These are phyloP conservation scores for Panthera uncia DNA, from an alignment of 2,113 vertebrate species.

Conservation along the genomic window DNA sequence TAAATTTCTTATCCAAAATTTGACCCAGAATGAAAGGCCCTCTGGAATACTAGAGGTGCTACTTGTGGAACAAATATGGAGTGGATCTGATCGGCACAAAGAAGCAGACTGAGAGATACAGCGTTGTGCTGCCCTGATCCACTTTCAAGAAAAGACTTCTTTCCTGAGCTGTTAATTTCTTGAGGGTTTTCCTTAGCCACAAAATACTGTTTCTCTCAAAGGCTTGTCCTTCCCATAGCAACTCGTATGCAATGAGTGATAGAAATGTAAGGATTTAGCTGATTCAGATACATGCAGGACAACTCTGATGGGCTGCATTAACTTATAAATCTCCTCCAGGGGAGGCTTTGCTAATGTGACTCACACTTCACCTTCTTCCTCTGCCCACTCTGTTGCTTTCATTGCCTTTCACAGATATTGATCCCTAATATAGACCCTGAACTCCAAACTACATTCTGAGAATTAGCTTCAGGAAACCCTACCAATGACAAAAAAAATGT, in stretches of 20 bases:
- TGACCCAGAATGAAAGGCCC: not conserved
- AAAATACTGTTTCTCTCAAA: not conserved
- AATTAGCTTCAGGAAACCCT: not conserved
- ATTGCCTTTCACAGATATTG: not conserved
- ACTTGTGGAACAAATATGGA: not conserved
- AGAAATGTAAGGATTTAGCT: not conserved
- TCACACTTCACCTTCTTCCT: not conserved
- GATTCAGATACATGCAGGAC: not conserved
- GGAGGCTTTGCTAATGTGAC: not conserved
- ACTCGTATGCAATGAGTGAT: not conserved
- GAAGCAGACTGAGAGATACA: no score
- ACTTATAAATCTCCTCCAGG: fast-evolving
- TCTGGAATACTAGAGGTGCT: not conserved
- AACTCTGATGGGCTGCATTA: not conserved
- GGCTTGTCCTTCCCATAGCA: not conserved
- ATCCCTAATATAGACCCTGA: not conserved
- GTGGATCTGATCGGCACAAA: not conserved
- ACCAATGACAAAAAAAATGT: not conserved
- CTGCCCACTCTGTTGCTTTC: not conserved
- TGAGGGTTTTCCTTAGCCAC: not conserved
- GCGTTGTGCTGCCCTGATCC: not conserved
- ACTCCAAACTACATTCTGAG: not conserved
- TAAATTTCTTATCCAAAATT: not conserved
- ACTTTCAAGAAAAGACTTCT: not conserved
- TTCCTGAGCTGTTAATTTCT: not conserved